Evolutionary conservation across 2,113 vertebrate genomes (phyloP).

Genomic region (Ammodytes marinus): DNA sequence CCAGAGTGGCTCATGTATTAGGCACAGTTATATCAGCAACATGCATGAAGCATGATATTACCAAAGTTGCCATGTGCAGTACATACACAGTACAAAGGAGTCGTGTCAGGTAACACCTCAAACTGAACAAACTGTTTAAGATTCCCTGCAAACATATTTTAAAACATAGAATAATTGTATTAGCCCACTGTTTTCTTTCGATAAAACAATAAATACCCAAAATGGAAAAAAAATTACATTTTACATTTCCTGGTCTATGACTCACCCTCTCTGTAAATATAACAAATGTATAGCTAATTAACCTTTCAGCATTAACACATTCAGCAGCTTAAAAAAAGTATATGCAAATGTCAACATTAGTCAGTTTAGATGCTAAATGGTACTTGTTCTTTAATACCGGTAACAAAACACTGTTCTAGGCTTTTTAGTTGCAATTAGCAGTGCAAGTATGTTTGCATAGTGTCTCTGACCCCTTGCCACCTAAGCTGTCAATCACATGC

Average conservation of each 20-base stretch:
- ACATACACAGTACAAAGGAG: not conserved
- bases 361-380: not conserved
- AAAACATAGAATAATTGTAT: not conserved
- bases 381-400: not conserved
- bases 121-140: not conserved
- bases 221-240: no score
- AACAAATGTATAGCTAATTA: no score
- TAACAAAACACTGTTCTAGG: not conserved
- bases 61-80: not conserved
- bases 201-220: not conserved
- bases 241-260: no score
- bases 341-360: not conserved
- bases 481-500: slow-evolving; percentile 13
- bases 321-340: not conserved
- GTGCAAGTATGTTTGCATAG: not conserved
- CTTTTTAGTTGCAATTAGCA: not conserved
- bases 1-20: not conserved
- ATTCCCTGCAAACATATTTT: not conserved
- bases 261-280: no score
- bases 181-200: no score
- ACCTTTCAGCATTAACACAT: no score
- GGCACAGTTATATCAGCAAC: not conserved
- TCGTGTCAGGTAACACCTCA: not conserved
- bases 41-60: not conserved
- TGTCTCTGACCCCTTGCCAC: not conserved